A percentile compares a stretch with the other conserved stretches of the same genome.
These are phyloP conservation scores for Cydia fagiglandana DNA, from an alignment of 1,140 invertebrate genomes.

Conservation along the genomic window DNA sequence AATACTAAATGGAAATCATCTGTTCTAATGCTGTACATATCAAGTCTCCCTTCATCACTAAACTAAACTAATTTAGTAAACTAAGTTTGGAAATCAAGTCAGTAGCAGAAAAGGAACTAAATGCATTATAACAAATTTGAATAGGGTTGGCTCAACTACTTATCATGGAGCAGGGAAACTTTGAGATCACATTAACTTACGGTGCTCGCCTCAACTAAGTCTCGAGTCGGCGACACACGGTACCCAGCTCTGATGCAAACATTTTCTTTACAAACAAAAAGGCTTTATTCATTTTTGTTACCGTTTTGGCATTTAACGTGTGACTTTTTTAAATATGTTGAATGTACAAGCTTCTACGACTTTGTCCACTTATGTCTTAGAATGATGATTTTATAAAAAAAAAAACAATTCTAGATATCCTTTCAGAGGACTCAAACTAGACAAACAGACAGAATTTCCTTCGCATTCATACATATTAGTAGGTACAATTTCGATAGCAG, in stretches of 20 bases:
- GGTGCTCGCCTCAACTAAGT: constrained; percentile 20
- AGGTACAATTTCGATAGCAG: too few relatives aligned
- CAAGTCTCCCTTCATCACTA: background rate
- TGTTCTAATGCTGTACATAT: background rate
- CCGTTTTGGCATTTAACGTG: too few relatives aligned
- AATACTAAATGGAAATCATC: background rate
- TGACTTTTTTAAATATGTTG: too few relatives aligned
- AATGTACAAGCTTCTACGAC: too few relatives aligned
- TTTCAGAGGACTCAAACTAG: too few relatives aligned
- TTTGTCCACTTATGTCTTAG: too few relatives aligned
- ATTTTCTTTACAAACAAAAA: background rate
- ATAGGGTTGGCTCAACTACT: constrained; percentile 17
- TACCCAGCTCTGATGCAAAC: background rate
- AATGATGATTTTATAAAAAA: too few relatives aligned
- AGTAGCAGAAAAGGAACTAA: constrained; percentile 19
- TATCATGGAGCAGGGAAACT: constrained; percentile 25
- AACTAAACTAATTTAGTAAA: constrained; percentile 18
- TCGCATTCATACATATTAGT: too few relatives aligned
- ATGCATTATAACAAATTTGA: constrained; percentile 24
- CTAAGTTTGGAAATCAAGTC: constrained; percentile 4
- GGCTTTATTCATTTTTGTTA: background rate
- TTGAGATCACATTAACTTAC: constrained; percentile 32
- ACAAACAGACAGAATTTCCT: too few relatives aligned
- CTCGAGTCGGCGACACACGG: background rate
- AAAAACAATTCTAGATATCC: too few relatives aligned